Evolutionary conservation across 2,113 vertebrate genomes (phyloP), one percentile per base, ranked within the genome.

Genomic region (Platichthys stellatus): DNA sequence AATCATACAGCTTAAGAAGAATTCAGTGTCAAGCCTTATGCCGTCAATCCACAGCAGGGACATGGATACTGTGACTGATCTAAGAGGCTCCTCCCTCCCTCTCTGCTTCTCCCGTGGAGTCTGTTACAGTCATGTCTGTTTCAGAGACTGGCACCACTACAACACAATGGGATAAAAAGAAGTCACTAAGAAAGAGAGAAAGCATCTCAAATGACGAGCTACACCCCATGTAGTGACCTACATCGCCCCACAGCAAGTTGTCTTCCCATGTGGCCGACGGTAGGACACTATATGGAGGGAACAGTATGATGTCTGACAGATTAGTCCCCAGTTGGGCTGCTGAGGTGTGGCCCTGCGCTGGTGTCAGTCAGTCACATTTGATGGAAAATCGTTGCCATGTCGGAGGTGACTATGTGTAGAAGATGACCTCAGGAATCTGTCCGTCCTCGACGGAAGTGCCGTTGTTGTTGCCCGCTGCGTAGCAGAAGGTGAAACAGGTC

Each of bases 341-440:
- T 84, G 80, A 74, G 80, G 72, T 65, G 80, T 63, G 79, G 62
- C 86, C 72, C 84, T 61, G 60, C 56, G 26, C 81, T 85, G 82
- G 80, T 82, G 82, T 87, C 81, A 83, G 59, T 68, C 73, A 74
- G 87, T 92, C 86, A 89, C 84, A 87, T 89, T 84, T 87, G 80
- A 90, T 90, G 89, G 83, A 87, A 74, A 79, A 85, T 89, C n/a
- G 28, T 15, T 58, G 69, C 7, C 20, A n/a, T 59, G 74, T 75
- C 53, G 56, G 69, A 69, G 78, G 73, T 68, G 85, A 92, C 94
- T 98, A 99, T 95, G 97, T 98, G 91, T 99, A 99, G 94, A 99
- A 99, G 93, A 99, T 99, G 93, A 99, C 95, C 93, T 99, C 98
- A 0, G 98, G 98, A 80, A 99, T 96, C 93, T 99, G 98, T 88